phyloP scores from a whole-genome alignment of 2,888 invertebrate genomes.

The Heteromyza rotundicornis region DNA sequence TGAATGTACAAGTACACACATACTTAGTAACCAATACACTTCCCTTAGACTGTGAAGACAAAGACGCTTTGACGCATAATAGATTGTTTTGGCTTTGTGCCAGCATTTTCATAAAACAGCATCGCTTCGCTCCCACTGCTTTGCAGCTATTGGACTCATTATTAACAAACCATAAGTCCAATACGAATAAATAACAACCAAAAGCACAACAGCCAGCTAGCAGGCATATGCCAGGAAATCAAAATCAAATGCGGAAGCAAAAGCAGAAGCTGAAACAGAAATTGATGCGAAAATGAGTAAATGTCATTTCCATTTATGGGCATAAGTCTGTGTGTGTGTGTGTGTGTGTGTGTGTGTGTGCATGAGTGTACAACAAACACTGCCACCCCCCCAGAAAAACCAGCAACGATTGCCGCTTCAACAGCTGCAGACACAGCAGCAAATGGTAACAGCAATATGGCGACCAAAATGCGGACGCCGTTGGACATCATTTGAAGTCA shows the following conservation, averaged over 20 bases:
- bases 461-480: background rate
- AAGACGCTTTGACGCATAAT: no score
- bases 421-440: background rate
- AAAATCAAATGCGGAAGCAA: no score
- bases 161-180: background rate
- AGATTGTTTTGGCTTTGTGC: no score
- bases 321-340: conserved; percentile 21
- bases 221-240: background rate
- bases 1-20: no score
- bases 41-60: no score
- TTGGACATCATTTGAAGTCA: background rate
- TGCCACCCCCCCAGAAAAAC: background rate
- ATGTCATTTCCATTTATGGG: conserved; percentile 24
- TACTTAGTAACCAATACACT: no score
- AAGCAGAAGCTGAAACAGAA: background rate
- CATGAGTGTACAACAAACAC: conserved; percentile 17
- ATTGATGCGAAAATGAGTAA: conserved; percentile 1
- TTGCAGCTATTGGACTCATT: background rate
- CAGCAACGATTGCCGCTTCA: background rate
- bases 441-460: background rate
- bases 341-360: conserved; percentile 15
- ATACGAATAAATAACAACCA: background rate
- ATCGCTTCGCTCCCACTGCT: no score
- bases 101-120: no score
- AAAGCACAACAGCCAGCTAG: background rate